phyloP scores from a whole-genome alignment of 2,797 vertebrate genomes.

The Liparis tanakae region DNA sequence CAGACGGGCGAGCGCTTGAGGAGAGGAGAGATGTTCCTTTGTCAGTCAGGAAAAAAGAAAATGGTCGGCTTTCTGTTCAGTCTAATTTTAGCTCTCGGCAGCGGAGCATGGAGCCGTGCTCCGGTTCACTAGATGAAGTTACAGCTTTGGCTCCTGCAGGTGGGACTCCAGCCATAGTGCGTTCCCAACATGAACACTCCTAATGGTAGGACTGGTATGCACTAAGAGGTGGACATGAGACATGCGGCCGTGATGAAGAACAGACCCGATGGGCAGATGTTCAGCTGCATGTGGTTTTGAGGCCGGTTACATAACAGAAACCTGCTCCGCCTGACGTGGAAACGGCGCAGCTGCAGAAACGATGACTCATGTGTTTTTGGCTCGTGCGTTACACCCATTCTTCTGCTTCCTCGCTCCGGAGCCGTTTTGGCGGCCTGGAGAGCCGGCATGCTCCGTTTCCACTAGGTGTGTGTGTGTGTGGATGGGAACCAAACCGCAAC shows the following conservation, averaged over 20 bases:
- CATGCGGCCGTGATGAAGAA: slow-evolving; percentile 30
- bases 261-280: slow-evolving; percentile 35
- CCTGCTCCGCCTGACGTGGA: slow-evolving; percentile 50
- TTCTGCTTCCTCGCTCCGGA: slow-evolving; percentile 59
- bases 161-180: neutral
- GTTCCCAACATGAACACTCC: slow-evolving; percentile 24
- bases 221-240: slow-evolving; percentile 24
- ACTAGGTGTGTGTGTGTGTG: slow-evolving; percentile 35
- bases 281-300: slow-evolving; percentile 28
- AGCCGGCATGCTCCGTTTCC: slow-evolving; percentile 46
- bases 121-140: slow-evolving; percentile 38
- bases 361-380: slow-evolving; percentile 77
- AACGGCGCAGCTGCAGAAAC: slow-evolving; percentile 46
- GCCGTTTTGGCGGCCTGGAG: slow-evolving; percentile 57
- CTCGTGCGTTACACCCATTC: slow-evolving; percentile 55
- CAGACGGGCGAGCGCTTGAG: neutral
- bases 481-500: slow-evolving; percentile 47
- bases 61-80: slow-evolving; percentile 10
- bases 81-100: slow-evolving; percentile 9
- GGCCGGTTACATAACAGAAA: slow-evolving; percentile 60
- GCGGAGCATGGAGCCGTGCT: neutral
- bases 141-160: slow-evolving; percentile 22
- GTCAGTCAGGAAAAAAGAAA: slow-evolving; percentile 26
- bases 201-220: slow-evolving; percentile 23
- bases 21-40: slow-evolving; percentile 29